Evolutionary conservation across 2,888 invertebrate species (phyloP).

Genomic region (Eurytoma californica): DNA sequence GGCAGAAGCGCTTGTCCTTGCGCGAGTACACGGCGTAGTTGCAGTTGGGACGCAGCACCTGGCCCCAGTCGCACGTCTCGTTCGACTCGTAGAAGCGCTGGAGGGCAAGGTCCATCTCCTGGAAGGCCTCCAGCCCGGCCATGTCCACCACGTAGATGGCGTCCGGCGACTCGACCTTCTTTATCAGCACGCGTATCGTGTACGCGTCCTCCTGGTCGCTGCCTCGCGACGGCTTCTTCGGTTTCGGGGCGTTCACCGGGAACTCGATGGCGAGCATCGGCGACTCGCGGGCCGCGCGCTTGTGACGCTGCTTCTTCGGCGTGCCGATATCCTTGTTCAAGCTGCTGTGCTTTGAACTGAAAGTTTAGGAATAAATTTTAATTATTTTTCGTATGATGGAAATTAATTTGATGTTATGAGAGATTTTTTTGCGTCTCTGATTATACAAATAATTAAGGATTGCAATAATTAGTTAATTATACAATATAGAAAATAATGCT

Average conservation of each 20-base stretch:
- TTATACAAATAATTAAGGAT: too few species aligned
- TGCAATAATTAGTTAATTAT: too few species aligned
- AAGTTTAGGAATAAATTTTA: neutral
- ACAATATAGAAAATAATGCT: too few species aligned
- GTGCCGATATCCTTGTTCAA: slow-evolving; percentile 23
- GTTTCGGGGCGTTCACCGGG: neutral
- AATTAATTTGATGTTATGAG: too few species aligned
- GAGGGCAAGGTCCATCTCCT: slow-evolving; percentile 76
- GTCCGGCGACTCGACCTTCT: slow-evolving; percentile 78
- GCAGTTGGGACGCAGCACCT: slow-evolving; percentile 68
- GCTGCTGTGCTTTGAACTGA: slow-evolving; percentile 25
- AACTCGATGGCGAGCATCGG: too few species aligned
- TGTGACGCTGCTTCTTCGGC: neutral
- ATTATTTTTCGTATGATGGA: too few species aligned
- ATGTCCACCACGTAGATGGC: slow-evolving; percentile 79
- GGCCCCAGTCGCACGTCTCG: neutral
- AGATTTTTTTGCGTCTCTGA: too few species aligned
- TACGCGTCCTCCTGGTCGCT: slow-evolving; percentile 70
- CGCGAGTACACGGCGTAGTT: slow-evolving; percentile 76
- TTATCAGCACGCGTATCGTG: slow-evolving; percentile 76
- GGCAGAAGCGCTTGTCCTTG: slow-evolving; percentile 80
- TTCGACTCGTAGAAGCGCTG: slow-evolving; percentile 76
- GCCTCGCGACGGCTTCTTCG: slow-evolving; percentile 12
- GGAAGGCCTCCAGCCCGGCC: slow-evolving; percentile 75
- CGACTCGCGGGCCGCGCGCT: neutral